phyloP scores from a whole-genome alignment of 2,113 vertebrate species.

The Pangasianodon gigas region DNA sequence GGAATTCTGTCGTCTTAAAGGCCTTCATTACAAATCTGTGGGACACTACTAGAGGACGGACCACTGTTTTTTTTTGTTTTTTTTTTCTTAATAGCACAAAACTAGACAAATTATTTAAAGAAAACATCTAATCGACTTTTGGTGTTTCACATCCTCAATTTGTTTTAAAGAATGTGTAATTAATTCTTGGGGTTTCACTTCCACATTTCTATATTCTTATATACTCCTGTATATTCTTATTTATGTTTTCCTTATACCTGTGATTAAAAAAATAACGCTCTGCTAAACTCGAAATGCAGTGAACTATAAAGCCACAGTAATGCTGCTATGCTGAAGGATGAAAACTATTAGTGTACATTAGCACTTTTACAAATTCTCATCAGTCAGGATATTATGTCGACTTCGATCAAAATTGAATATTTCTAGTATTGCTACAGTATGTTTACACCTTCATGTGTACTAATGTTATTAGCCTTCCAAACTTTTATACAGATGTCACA shows the following conservation, averaged over 20 bases:
- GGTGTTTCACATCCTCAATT: background rate
- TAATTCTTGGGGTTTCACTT: background rate
- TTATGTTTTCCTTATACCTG: background rate
- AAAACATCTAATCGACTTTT: background rate
- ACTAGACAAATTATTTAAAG: background rate
- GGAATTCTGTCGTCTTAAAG: constrained; percentile 13
- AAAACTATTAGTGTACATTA: background rate
- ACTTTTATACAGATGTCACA: background rate
- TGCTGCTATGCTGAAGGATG: background rate
- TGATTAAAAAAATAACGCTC: background rate
- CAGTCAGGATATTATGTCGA: background rate
- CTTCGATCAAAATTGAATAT: background rate
- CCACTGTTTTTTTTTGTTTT: too few relatives aligned
- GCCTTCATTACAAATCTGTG: background rate
- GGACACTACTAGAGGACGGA: background rate
- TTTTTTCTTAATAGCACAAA: background rate
- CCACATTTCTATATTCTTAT: background rate
- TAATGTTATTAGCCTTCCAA: background rate
- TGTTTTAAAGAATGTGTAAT: background rate
- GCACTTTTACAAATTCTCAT: background rate
- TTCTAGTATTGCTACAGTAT: background rate
- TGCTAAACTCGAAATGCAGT: too few relatives aligned
- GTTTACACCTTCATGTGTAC: background rate
- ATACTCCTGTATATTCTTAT: background rate
- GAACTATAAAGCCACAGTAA: background rate